phyloP scores from a whole-genome alignment of 1,140 invertebrate species.

The Drosophila ogumai region DNA sequence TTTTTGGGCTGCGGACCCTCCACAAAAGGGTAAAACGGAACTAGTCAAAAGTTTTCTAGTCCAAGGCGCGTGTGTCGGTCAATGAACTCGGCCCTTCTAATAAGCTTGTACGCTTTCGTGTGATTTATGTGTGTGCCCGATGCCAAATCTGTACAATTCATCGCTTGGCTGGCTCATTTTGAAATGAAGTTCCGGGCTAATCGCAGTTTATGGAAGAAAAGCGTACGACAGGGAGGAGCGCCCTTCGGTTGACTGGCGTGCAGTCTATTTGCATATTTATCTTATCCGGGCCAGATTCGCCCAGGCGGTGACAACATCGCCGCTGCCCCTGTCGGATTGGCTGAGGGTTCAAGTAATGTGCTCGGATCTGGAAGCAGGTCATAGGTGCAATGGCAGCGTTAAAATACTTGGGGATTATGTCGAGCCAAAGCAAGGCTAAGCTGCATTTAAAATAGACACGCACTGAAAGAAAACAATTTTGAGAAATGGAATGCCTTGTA shows the following conservation, averaged over 20 bases:
- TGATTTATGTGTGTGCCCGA: slow-evolving; percentile 62
- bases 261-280: slow-evolving; percentile 80
- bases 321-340: slow-evolving; percentile 64
- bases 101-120: slow-evolving; percentile 29
- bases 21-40: slow-evolving; percentile 56
- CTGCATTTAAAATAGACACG: slow-evolving; percentile 35
- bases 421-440: slow-evolving; percentile 44
- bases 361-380: slow-evolving; percentile 25
- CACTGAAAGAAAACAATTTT: slow-evolving; percentile 28
- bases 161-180: slow-evolving; percentile 34
- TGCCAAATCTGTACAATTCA: slow-evolving; percentile 26
- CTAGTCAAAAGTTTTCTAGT: slow-evolving; percentile 41
- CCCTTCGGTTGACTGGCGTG: slow-evolving; percentile 42
- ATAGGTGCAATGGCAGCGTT: slow-evolving; percentile 76
- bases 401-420: slow-evolving; percentile 71
- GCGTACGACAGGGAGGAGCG: slow-evolving; percentile 27
- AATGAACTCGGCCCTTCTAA: slow-evolving; percentile 47
- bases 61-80: slow-evolving; percentile 53
- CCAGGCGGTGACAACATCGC: slow-evolving; percentile 57
- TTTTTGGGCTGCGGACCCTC: slow-evolving; percentile 36
- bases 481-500: no score
- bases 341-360: slow-evolving; percentile 54
- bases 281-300: slow-evolving; percentile 57
- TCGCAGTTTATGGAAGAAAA: slow-evolving; percentile 57
- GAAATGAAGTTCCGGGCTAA: slow-evolving; percentile 48